phyloP scores from a whole-genome alignment of 2,888 invertebrate species.

The Melanotus villosus region DNA sequence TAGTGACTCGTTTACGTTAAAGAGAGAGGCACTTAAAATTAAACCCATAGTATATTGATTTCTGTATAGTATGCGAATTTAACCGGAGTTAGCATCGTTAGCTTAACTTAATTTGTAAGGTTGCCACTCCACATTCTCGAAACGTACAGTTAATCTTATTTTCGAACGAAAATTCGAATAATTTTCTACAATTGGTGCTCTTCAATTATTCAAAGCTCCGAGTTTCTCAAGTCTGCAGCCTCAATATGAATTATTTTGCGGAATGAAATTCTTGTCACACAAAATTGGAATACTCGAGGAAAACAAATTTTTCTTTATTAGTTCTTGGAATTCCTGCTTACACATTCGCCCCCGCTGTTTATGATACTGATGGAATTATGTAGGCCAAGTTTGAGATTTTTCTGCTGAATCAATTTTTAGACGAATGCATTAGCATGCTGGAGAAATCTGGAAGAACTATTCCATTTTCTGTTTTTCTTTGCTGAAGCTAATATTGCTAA shows the following conservation, averaged over 20 bases:
- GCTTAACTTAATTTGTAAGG: constrained; percentile 42
- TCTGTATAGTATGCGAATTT: constrained; percentile 27
- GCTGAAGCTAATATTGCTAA: no score
- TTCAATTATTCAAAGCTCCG: constrained; percentile 40
- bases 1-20: no score
- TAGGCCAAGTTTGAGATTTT: no score
- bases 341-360: background rate
- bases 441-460: no score
- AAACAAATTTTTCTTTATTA: constrained; percentile 27
- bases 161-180: constrained; percentile 41
- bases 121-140: constrained; percentile 38
- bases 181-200: constrained; percentile 44
- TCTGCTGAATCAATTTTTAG: no score
- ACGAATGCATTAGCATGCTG: no score
- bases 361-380: background rate
- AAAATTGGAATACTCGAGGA: constrained; percentile 23
- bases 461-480: no score
- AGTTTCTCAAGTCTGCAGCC: constrained; percentile 27
- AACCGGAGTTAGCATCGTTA: constrained; percentile 41
- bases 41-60: constrained; percentile 37
- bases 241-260: constrained; percentile 34
- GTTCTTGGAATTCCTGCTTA: background rate
- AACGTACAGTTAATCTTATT: constrained; percentile 45
- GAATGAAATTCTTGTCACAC: constrained; percentile 32
- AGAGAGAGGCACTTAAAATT: constrained; percentile 1